Percentiles rank a stretch among this genome's conserved stretches.
These are phyloP conservation scores for Hemibagrus wyckioides DNA, from an alignment of 2,113 vertebrate species.

Conservation along the genomic window DNA sequence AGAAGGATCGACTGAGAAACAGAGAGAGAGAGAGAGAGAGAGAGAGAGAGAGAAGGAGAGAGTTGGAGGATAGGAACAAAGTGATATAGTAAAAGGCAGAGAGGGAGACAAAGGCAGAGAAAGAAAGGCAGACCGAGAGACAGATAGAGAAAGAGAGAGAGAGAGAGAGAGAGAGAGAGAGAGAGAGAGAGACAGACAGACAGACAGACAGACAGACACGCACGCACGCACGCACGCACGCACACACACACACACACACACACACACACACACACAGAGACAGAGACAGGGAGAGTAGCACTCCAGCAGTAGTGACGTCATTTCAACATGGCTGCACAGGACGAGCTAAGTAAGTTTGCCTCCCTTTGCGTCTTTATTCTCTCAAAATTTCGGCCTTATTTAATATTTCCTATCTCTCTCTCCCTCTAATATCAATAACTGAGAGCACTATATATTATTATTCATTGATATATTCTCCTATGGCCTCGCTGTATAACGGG, in stretches of 20 bases:
- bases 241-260: neutral
- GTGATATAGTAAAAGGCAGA: neutral
- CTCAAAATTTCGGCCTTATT: neutral
- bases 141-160: neutral
- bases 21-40: too few relatives aligned
- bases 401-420: too few relatives aligned
- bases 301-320: slow-evolving; percentile 44
- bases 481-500: neutral
- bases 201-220: neutral
- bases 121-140: too few relatives aligned
- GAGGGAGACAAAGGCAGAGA: neutral
- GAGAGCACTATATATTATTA: neutral
- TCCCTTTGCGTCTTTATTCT: neutral
- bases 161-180: neutral
- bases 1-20: too few relatives aligned
- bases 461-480: too few relatives aligned
- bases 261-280: neutral
- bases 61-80: neutral
- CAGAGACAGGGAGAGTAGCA: slow-evolving; percentile 15
- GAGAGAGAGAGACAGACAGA: neutral
- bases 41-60: neutral
- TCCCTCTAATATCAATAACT: neutral
- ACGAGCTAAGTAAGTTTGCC: slow-evolving; percentile 83
- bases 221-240: rapidly evolving
- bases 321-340: slow-evolving; percentile 80